Base-by-base conservation (phyloP, 2,113 vertebrate genomes). In the Burhinus oedicnemus region DNA sequence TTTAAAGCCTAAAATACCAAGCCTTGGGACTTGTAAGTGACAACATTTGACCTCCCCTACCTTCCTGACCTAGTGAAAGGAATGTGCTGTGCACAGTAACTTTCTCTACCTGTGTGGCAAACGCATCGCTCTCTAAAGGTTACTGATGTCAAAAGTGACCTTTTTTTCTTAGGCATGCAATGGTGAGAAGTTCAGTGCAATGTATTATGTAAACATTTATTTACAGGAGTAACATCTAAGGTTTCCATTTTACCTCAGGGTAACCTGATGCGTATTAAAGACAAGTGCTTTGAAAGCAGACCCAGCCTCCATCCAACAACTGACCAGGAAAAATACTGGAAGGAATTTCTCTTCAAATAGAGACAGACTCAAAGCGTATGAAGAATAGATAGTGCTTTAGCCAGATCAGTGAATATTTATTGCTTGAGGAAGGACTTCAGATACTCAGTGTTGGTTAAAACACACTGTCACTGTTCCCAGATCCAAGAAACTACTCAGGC, bases 141-240 rank as follows among this genome's bases (percentile, higher is more conserved):
- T 95, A 89, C 47, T 91, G 95, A 94, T 97, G 95, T 96, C 96
- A 97, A 95, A 96, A 96, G 95, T 94, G 97, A 97, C 96, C 94
- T 97, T 97, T 95, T 95, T 95, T 96, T 14, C 82, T 84, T 27
- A 72, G 94, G 27, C 77, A 78, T 75, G 96, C 94, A 44, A 68
- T 64, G 86, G 76, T 77, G 84, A 97, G 90, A 96, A 91, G 86
- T 88, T 94, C 84, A 90, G 78, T 27, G 71, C 91, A 75, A 80
- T 55, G 49, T 45, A 97, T 96, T 98, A 97, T 94, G 93, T 89
- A 97, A 95, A 97, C 85, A 94, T 96, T 97, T 97, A 97, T 98
- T 97, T 96, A 93, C 95, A 96, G 95, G 79, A 94, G 79, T 86
- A 92, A 64, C 58, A 47, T 44, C 95, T 95, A 66, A 83, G 89